Conservation (phyloP, 2,888 invertebrate species). For the Chymomyza caudatula region DNA sequence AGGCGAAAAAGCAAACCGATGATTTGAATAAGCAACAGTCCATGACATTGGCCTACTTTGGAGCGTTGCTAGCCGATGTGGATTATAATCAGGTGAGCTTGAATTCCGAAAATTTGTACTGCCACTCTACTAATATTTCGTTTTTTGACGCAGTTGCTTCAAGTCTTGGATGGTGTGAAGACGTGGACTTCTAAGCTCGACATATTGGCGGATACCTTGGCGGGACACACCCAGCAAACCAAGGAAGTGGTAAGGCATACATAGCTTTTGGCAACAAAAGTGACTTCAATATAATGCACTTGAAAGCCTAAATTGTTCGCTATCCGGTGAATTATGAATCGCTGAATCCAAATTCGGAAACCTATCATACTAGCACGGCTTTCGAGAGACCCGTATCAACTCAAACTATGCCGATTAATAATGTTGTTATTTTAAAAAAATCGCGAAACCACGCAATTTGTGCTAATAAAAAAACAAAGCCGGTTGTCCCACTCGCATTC, state of each 20-base stretch:
- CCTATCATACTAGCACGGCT: no score
- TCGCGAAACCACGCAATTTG: no score
- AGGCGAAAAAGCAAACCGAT: constrained; percentile 79
- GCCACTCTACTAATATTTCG: not conserved
- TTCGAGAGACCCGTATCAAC: no score
- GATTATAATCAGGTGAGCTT: constrained; percentile 84
- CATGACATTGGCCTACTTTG: constrained; percentile 89
- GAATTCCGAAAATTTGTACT: not conserved
- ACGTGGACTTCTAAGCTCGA: constrained; percentile 77
- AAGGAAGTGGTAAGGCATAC: constrained; percentile 71
- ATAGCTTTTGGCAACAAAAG: not conserved
- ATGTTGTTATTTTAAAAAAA: no score
- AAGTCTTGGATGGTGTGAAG: constrained; percentile 71
- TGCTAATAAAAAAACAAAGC: no score
- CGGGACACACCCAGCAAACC: constrained; percentile 73
- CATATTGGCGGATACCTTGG: constrained; percentile 78
- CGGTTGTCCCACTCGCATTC: no score
- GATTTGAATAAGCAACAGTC: constrained; percentile 82
- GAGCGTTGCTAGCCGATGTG: constrained; percentile 86
- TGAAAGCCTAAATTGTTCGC: no score
- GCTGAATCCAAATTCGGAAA: no score
- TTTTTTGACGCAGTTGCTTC: constrained; percentile 52
- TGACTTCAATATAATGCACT: no score
- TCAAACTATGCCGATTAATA: no score
- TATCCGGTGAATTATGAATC: no score